Evolutionary conservation across 2,888 invertebrate genomes (phyloP).

Genomic region (Drosophila algonquin): DNA sequence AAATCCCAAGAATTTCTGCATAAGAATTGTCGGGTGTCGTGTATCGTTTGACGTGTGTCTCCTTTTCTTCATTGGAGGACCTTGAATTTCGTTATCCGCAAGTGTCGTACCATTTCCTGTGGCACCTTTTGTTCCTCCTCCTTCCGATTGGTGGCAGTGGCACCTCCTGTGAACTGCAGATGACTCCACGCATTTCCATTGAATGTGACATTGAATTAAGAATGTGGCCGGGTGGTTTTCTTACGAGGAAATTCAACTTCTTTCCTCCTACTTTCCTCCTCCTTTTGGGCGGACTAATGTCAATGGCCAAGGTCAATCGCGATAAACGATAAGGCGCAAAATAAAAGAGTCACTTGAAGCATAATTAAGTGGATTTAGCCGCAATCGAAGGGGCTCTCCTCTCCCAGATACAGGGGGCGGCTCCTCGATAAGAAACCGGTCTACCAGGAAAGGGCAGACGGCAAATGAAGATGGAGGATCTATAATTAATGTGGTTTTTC

Average conservation of each 20-base stretch:
- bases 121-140: slow-evolving; percentile 50
- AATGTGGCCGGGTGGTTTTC: slow-evolving; percentile 34
- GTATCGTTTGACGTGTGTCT: background rate
- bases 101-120: slow-evolving; percentile 23
- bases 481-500: background rate
- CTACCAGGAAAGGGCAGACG: slow-evolving; percentile 16
- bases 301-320: slow-evolving; percentile 69
- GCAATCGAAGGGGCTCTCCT: slow-evolving; percentile 13
- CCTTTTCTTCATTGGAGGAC: slow-evolving; percentile 15
- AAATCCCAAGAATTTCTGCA: slow-evolving; percentile 44
- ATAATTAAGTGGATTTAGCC: slow-evolving; percentile 37
- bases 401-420: background rate
- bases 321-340: slow-evolving; percentile 58
- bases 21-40: slow-evolving; percentile 17
- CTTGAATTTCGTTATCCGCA: slow-evolving; percentile 53
- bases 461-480: background rate
- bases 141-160: slow-evolving; percentile 31
- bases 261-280: background rate
- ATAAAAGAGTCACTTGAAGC: slow-evolving; percentile 49
- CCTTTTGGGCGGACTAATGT: slow-evolving; percentile 47
- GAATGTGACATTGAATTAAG: slow-evolving; percentile 61
- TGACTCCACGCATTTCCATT: slow-evolving; percentile 70
- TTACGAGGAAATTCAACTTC: slow-evolving; percentile 26
- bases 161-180: slow-evolving; percentile 28
- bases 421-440: background rate